Base-by-base conservation (phyloP, 2,113 vertebrate species). In the Sciurus niger region DNA sequence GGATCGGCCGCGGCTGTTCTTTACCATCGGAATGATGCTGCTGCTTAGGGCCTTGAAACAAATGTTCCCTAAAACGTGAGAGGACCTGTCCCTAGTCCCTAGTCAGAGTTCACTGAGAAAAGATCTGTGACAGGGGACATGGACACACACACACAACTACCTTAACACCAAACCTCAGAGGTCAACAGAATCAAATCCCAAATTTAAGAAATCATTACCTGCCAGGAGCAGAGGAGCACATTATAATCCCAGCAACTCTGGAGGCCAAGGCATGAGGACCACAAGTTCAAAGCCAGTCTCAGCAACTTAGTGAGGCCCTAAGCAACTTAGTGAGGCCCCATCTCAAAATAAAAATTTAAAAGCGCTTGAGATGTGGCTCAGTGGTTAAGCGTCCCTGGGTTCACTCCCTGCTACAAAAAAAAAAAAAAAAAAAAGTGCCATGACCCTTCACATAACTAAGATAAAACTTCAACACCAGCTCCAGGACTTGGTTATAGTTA, bases 151-250 rank as follows among this genome's bases (percentile, higher is more conserved):
- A 51, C 51, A 72, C 17, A 2, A 6, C 60, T 28, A 70, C 22
- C 63, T 55, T 34, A 65, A 93, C 32, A 93, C 24, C 63, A 84
- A 95, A 90, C 87, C 82, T 93, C 87, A 94, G 51, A 89, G 74
- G 83, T 60, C 58, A 32, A 65, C 22, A 68, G 53, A 82, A 89
- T 79, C 51, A 96, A 89, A 83, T 37, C 24, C 30, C 37, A 85
- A 80, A 80, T 70, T 68, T 34, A 94, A 68, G 34, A 95, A 92
- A 43, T 89, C 17, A 84, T 4, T 40, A 12, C 7, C 60, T 51
- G 60, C 24, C 60, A 63, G 60, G 9, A 8, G 25, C 24, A 63
- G 8, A 25, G 60, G 60, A 4, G 10, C 60, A 63, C 9, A 8
- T 22, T 63, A 63, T 63, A 63, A 25, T 28, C 60, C 60, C 25